A percentile compares a stretch with the other conserved stretches of the same genome.
These are phyloP conservation scores for Campylorhamphus procurvoides DNA, from an alignment of 2,113 vertebrate genomes.

Conservation along the genomic window DNA sequence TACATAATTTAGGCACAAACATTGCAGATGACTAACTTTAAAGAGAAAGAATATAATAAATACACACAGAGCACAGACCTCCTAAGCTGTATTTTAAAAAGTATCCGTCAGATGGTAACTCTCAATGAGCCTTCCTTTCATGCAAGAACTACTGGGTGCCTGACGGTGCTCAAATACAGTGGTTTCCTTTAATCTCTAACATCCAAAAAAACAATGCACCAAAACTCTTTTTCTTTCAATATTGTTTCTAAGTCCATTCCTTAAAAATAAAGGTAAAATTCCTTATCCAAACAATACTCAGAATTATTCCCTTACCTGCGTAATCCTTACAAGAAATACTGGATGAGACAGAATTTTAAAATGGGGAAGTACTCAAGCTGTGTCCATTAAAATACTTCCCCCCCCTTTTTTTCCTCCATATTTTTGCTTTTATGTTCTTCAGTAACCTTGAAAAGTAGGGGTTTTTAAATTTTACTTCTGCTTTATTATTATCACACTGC, in stretches of 20 bases:
- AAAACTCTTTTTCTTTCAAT: neutral
- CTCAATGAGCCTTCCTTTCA: neutral
- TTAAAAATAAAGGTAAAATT: neutral
- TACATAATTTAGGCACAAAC: neutral
- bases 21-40: neutral
- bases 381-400: neutral
- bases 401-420: neutral
- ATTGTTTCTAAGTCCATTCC: neutral
- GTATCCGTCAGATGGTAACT: neutral
- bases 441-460: neutral
- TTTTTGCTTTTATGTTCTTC: neutral
- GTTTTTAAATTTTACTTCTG: neutral
- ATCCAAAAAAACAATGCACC: neutral
- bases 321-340: neutral
- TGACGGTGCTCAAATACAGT: neutral
- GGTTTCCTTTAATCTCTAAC: neutral
- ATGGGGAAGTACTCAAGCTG: neutral
- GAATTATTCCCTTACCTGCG: neutral
- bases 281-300: neutral
- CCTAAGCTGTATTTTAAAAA: neutral
- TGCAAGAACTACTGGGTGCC: neutral
- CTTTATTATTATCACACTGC: neutral
- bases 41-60: neutral
- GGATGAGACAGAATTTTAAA: neutral
- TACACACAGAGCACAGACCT: neutral